Conservation (phyloP, 2,797 vertebrate genomes). For the Atherinosoma microstoma region DNA sequence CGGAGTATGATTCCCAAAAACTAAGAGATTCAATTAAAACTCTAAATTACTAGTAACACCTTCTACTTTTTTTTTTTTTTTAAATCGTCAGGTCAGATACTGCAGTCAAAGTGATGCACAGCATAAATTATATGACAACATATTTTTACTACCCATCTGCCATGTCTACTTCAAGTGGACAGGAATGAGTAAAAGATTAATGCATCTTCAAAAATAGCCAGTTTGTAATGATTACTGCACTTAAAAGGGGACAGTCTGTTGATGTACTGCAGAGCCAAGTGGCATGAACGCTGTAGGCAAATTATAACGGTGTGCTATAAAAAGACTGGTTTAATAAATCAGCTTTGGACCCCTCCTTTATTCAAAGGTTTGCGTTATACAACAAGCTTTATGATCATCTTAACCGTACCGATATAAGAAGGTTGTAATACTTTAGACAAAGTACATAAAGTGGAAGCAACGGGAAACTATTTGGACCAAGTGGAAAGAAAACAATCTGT, state of each 20-base stretch:
- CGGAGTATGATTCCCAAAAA: too few species aligned
- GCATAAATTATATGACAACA: neutral
- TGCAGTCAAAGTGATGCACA: neutral
- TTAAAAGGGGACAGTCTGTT: neutral
- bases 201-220: neutral
- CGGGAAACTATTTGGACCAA: too few species aligned
- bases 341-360: neutral
- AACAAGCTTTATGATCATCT: neutral
- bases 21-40: too few species aligned
- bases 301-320: neutral
- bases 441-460: neutral
- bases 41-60: too few species aligned
- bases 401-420: neutral
- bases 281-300: neutral
- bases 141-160: neutral
- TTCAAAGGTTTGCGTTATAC: neutral
- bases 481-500: neutral
- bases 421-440: neutral
- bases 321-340: neutral
- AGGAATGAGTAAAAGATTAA: conserved; percentile 4
- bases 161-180: neutral
- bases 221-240: neutral
- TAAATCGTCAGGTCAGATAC: neutral
- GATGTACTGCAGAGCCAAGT: neutral
- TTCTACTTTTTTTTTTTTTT: neutral